Conservation (phyloP, 2,888 invertebrate genomes). For the Ceratothoa steindachneri region DNA sequence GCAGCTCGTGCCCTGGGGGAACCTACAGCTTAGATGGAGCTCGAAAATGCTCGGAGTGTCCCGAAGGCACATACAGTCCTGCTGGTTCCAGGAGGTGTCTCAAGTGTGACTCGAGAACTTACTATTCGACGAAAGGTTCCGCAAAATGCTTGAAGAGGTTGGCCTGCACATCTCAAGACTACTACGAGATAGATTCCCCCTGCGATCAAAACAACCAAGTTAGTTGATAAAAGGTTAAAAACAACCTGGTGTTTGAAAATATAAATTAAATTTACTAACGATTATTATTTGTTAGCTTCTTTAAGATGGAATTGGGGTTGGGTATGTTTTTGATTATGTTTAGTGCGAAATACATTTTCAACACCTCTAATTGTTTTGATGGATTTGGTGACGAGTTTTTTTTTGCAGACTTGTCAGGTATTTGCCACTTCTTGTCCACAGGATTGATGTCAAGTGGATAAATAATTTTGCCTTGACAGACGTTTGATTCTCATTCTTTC, state of each 20-base stretch:
- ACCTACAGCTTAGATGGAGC: conserved; percentile 55
- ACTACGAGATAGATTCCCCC: conserved; percentile 56
- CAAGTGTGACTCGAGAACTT: conserved; percentile 53
- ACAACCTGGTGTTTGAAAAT: not conserved
- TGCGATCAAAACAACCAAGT: conserved; percentile 56
- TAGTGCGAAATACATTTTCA: too few relatives aligned
- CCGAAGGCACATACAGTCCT: conserved; percentile 54
- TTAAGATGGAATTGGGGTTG: not conserved
- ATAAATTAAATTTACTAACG: not conserved
- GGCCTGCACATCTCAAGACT: conserved; percentile 57
- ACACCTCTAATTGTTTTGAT: too few relatives aligned
- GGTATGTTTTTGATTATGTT: not conserved
- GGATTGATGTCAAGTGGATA: too few relatives aligned
- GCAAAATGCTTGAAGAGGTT: conserved; percentile 55
- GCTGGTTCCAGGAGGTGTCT: conserved; percentile 55
- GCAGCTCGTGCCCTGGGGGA: conserved; percentile 54
- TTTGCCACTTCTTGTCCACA: too few relatives aligned
- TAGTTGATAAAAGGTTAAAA: not conserved
- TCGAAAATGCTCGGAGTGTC: conserved; percentile 55
- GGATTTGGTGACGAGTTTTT: too few relatives aligned
- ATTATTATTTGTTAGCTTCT: not conserved
- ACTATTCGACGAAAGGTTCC: conserved; percentile 56
- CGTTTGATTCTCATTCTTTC: too few relatives aligned
- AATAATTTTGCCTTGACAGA: too few relatives aligned
- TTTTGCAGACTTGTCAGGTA: too few relatives aligned